Base-by-base conservation (phyloP, 2,113 vertebrate species). In the Callithrix jacchus region DNA sequence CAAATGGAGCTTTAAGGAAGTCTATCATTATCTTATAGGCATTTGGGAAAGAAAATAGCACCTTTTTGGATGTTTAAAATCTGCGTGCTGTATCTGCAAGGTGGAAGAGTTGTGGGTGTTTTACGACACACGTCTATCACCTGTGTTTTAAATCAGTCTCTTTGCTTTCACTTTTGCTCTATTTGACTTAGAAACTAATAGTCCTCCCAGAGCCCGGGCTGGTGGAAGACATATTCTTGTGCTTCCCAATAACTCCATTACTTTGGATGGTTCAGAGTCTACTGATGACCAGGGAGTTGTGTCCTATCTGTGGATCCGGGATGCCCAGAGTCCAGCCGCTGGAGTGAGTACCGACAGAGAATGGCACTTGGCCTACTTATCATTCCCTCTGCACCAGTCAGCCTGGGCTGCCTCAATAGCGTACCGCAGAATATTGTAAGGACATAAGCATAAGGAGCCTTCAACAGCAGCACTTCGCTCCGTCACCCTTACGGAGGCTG, bases 241-340 rank as follows among this genome's bases (percentile, higher is more conserved):
- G 8, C 99, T 99, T 96, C 99, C 99, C 97, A 99, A 99, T 98
- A 99, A 98, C 97, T 99, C 99, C 35, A 97, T 99, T 98, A 98
- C 98, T 42, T 99, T 99, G 94, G 98, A 98, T 89, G 99, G 99
- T 92, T 99, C 99, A 8, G 98, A 98, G 27, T 99, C 99, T 86
- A 97, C 98, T n/a, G 98, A 98, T 58, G 99, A 99, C 98, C 98
- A 98, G 89, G 98, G 97, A 2, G 98, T 99, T n/a, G 98, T 99
- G 37, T 99, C 98, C 0, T 99, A 98, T 98, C 94, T 98, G 76
- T 99, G 99, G 99, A 98, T 98, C 96, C 97, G 99, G 54, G 99
- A 99, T 85, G 98, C 98, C 71, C 99, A 99, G 98, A 99, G 99
- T 97, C 99, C 99, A 80, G 99, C 99, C 42, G 99, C 99, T 6